Evolutionary conservation across 2,888 invertebrate genomes (phyloP).

Genomic region (Dione vanillae): DNA sequence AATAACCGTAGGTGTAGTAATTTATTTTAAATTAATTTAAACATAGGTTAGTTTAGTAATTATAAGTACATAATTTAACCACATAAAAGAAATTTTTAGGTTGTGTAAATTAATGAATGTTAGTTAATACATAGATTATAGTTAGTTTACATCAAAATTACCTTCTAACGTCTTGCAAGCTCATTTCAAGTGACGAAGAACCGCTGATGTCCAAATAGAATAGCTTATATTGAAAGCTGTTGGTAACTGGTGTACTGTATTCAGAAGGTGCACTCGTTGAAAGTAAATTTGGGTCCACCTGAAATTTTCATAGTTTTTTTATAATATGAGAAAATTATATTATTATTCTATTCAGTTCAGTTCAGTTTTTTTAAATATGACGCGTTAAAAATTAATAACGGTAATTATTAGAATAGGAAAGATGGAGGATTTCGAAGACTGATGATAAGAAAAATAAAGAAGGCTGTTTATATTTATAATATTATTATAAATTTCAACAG

Average conservation of each 20-base stretch:
- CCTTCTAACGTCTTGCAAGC: slow-evolving; percentile 89
- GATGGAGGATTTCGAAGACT: no score
- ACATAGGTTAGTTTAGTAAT: slow-evolving; percentile 3
- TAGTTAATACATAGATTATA: slow-evolving; percentile 23
- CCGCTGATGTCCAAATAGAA: slow-evolving; percentile 92
- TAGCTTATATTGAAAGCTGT: slow-evolving; percentile 90
- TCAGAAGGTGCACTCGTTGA: slow-evolving; percentile 84
- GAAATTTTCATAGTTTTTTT: slow-evolving; percentile 42
- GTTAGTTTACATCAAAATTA: slow-evolving; percentile 53
- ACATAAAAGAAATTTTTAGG: slow-evolving; percentile 44
- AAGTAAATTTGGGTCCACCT: slow-evolving; percentile 78
- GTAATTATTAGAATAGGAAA: no score
- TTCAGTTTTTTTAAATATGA: no score
- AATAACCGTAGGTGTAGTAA: background rate
- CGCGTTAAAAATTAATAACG: no score
- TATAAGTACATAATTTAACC: slow-evolving; percentile 8
- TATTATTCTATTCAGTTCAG: no score
- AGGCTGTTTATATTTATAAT: no score
- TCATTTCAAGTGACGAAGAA: slow-evolving; percentile 86
- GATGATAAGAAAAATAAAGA: no score
- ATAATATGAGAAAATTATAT: no score
- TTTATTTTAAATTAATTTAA: background rate
- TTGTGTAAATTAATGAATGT: slow-evolving; percentile 45
- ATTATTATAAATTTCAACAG: no score
- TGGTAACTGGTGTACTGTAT: slow-evolving; percentile 80